Evolutionary conservation across 2,888 invertebrate species (phyloP), one percentile per base, ranked within the genome.

Genomic region (Acronicta alni): DNA sequence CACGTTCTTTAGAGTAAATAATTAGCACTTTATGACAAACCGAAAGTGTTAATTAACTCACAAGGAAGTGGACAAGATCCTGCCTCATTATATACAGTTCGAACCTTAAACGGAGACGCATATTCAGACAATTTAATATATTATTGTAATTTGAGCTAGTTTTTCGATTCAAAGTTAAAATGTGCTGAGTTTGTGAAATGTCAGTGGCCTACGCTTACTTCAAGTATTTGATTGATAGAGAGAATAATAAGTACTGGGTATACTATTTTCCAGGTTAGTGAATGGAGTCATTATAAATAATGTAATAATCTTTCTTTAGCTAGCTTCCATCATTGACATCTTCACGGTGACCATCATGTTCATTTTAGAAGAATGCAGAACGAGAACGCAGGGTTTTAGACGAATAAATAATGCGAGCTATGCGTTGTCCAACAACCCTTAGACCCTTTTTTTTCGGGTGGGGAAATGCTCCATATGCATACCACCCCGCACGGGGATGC

Each of bases 151-250:
- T 12, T 51, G 6, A 35, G n/a, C 35, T 1, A n/a, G 1, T n/a
- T 14, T 3, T 32, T 32, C 1, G 30, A 23, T 23, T 30, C 14
- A 4, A 32, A 0, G 12, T 39, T 0, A 43, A n/a, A 20, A 57
- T 72, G 58, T 41, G 12, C 55, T 37, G 39, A 57, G 38, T 57
- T 60, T 38, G 48, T 62, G 58, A 57, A 42, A 65, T 68, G 64
- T 67, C 74, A 46, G 66, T 75, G 56, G 75, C 74, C 6, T 69
- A 69, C n/a, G 57, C 70, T 8, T 82, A 75, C 55, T 79, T 75
- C 32, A 53, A 63, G 15, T 68, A 71, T 63, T 30, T 77, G 14
- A 72, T 67, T 14, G 58, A 71, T 26, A 64, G 54, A 44, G 60
- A 72, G 47, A 71, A 56, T 43, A 54, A 68, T 64, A 57, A 63